Percentiles rank a stretch among this genome's conserved stretches.
These are phyloP conservation scores for Macaria notata DNA, from an alignment of 2,888 invertebrate genomes.

Conservation along the genomic window DNA sequence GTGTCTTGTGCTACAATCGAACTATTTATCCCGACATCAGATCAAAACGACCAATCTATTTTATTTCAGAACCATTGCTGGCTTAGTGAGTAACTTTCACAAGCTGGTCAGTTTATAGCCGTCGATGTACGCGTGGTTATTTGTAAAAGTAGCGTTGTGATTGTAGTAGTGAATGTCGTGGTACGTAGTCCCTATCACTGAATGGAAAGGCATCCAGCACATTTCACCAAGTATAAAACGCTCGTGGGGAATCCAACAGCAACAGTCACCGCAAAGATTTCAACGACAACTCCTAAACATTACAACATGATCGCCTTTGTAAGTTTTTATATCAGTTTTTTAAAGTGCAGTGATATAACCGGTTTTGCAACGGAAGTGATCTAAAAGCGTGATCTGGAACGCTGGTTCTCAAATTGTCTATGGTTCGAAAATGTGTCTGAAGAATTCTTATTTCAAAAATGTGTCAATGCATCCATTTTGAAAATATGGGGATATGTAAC, in stretches of 20 bases:
- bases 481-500: too few relatives aligned
- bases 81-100: background rate
- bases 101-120: conserved; percentile 2
- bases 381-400: conserved; percentile 11
- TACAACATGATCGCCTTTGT: conserved; percentile 79
- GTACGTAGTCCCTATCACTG: conserved; percentile 65
- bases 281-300: conserved; percentile 61
- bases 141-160: conserved; percentile 3
- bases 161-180: conserved; percentile 26
- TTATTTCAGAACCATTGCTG: conserved; percentile 39
- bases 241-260: conserved; percentile 57
- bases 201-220: conserved; percentile 72
- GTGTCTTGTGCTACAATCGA: conserved; percentile 48
- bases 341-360: conserved; percentile 25
- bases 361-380: conserved; percentile 24
- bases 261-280: conserved; percentile 69
- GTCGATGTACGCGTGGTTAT: conserved; percentile 36
- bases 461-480: too few relatives aligned
- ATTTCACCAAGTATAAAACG: conserved; percentile 80
- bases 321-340: conserved; percentile 49
- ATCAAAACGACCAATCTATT: conserved; percentile 22
- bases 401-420: conserved; percentile 16
- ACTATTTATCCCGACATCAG: conserved; percentile 31
- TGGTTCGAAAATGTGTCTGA: conserved; percentile 6
- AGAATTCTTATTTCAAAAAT: background rate